Evolutionary conservation across 2,888 invertebrate species (phyloP).

Genomic region (Bembecia ichneumoniformis): DNA sequence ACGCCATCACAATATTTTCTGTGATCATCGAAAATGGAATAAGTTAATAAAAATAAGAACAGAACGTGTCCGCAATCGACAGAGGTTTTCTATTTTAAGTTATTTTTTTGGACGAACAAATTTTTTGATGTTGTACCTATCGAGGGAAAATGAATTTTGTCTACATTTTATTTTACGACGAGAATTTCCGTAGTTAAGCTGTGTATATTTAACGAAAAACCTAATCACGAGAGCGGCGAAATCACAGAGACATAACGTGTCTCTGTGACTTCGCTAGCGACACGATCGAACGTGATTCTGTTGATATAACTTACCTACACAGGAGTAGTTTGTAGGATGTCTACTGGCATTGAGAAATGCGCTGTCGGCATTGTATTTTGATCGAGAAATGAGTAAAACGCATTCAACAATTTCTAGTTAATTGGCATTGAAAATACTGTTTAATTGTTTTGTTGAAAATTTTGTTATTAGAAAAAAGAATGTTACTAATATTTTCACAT

Average conservation of each 20-base stretch:
- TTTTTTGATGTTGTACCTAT: conserved; percentile 50
- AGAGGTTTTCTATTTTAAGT: conserved; percentile 52
- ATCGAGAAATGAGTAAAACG: conserved; percentile 49
- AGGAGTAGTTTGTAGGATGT: conserved; percentile 19
- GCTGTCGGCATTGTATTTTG: conserved; percentile 45
- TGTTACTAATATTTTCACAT: conserved; percentile 21
- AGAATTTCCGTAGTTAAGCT: conserved; percentile 65
- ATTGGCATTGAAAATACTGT: conserved; percentile 41
- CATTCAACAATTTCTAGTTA: conserved; percentile 32
- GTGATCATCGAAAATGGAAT: conserved; percentile 68
- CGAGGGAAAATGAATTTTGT: conserved; percentile 41
- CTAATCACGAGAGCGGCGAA: conserved; percentile 39
- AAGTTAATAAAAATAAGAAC: conserved; percentile 35
- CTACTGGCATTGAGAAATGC: conserved; percentile 32
- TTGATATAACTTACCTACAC: conserved; percentile 25
- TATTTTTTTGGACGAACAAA: conserved; percentile 56
- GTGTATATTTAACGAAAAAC: conserved; percentile 59
- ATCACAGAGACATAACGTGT: conserved; percentile 14
- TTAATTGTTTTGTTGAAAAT: conserved; percentile 29
- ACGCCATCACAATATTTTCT: conserved; percentile 36
- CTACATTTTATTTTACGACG: conserved; percentile 59
- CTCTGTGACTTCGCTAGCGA: conserved; percentile 34
- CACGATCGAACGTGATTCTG: conserved; percentile 63
- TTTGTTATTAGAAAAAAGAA: conserved; percentile 43
- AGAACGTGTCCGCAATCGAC: conserved; percentile 55